Conservation (phyloP, 2,797 vertebrate genomes). For the Oryzias dopingdopingensis region DNA sequence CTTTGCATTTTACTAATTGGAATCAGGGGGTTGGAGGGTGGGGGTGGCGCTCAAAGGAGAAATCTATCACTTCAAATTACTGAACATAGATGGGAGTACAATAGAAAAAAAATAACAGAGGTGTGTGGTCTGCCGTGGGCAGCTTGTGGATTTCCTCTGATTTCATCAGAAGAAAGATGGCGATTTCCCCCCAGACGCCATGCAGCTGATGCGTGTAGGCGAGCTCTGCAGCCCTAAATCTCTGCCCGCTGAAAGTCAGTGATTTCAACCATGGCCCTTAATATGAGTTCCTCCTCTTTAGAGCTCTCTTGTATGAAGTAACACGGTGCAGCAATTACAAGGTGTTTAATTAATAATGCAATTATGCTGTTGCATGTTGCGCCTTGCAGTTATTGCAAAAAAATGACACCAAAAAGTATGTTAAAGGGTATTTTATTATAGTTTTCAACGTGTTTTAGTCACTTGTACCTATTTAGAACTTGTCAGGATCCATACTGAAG, state of each 20-base stretch:
- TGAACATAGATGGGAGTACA: conserved; percentile 41
- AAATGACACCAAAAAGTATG: no score
- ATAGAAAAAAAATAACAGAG: conserved; percentile 14
- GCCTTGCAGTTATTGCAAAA: no score
- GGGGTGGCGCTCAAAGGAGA: conserved; percentile 59
- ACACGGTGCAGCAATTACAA: no score
- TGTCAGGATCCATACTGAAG: no score
- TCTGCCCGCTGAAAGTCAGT: conserved; percentile 51
- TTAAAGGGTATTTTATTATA: no score
- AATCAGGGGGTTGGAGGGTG: conserved; percentile 35
- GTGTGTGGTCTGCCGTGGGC: conserved; percentile 64
- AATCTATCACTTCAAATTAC: conserved; percentile 66
- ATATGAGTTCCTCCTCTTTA: no score
- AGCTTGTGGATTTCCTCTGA: conserved; percentile 70
- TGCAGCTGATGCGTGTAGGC: conserved; percentile 67
- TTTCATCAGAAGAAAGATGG: conserved; percentile 75
- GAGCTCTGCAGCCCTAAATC: conserved; percentile 55
- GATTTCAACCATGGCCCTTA: conserved; percentile 16
- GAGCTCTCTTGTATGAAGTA: no score
- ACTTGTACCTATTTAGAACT: no score
- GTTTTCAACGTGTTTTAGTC: no score
- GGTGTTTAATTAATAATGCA: no score
- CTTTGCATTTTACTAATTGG: conserved; percentile 74
- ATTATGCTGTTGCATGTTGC: no score
- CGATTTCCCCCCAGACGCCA: conserved; percentile 65